Base-by-base conservation (phyloP, 2,113 vertebrate genomes). In the Pseudopodoces humilis region DNA sequence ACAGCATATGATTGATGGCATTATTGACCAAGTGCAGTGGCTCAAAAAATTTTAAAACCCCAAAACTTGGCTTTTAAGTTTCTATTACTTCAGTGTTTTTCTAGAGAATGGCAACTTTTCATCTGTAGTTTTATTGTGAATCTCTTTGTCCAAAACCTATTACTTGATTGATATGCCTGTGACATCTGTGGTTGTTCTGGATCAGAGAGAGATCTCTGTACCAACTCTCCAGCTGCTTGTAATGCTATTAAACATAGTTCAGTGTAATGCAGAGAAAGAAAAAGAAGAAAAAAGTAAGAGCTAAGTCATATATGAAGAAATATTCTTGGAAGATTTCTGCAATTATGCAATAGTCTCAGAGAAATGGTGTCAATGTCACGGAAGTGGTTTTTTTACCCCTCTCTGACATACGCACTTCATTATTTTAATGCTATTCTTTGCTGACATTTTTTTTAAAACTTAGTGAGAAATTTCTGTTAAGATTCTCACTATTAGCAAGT, bases 1-100 rank as follows among this genome's bases (percentile, higher is more conserved):
- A 35, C 5, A 81, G 33, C 15, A n/a, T 52, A 60, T 1, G 3
- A 84, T 18, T 75, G 70, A 64, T 53, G 15, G 39, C 87, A 39
- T 92, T 89, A 55, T 15, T 74, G 59, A 62, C 35, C 56, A 70
- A 56, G 15, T 52, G 6, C 15, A 59, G 41, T 13, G 28, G 30
- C 16, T 76, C 1, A 63, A 69, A 78, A 47, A 16, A 1, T 0
- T 21, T 43, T 7, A 1, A 58, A 12, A 2, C 4, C 3, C 4
- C 22, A 71, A 59, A 19, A 15, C 6, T 24, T 68, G 46, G 6
- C 9, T 58, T 92, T 55, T 44, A 50, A 55, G 2, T 82, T 91
- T 60, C 23, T 47, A 6, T 41, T 69, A 37, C 25, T 41, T 76
- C 28, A 24, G 2, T 31, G 16, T 11, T 76, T 85, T 85, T 86